Evolutionary conservation across 2,113 vertebrate genomes (phyloP), one percentile per base, ranked within the genome.

Genomic region (Tautogolabrus adspersus): DNA sequence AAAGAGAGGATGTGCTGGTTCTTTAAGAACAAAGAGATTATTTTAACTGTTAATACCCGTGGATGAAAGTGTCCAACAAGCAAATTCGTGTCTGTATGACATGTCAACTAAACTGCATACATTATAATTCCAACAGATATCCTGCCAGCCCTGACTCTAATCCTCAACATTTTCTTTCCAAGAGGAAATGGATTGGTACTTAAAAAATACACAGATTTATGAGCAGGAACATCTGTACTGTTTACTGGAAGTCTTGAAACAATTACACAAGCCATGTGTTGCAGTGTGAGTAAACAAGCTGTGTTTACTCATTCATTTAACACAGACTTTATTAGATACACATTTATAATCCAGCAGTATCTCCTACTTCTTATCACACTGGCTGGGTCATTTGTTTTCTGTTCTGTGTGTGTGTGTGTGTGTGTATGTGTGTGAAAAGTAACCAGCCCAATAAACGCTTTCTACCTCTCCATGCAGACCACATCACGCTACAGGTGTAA

Each of bases 91-190:
- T 72, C 57, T 74, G 44, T 23, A 37, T 16, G 75, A 75, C 65
- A 78, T 59, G 66, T 71, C 56, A 79, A 78, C 62, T 66, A 64
- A 60, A 81, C 68, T 75, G 61, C 64, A 65, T 78, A 56, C 71
- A 26, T 82, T 52, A 46, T 7, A 22, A 65, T 55, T 63, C 46
- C 56, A 49, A 40, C 47, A 75, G 81, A 82, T 82, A 63, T 72
- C 22, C 10, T 81, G 73, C 84, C 88, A 84, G 65, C 38, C 3
- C 22, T 62, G 42, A 52, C 79, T 78, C n/a, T 54, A 70, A 30
- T 65, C 62, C 42, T 79, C 75, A 81, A 44, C 70, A 74, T 62
- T 61, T 66, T 69, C 71, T 71, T 75, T 62, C 67, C 65, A 74
- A 77, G 51, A 73, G 76, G 73, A 73, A 69, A 72, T 34, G 30